These are phyloP conservation scores for Pammene fasciana DNA, from an alignment of 2,888 invertebrate species.

Conservation along the genomic window DNA sequence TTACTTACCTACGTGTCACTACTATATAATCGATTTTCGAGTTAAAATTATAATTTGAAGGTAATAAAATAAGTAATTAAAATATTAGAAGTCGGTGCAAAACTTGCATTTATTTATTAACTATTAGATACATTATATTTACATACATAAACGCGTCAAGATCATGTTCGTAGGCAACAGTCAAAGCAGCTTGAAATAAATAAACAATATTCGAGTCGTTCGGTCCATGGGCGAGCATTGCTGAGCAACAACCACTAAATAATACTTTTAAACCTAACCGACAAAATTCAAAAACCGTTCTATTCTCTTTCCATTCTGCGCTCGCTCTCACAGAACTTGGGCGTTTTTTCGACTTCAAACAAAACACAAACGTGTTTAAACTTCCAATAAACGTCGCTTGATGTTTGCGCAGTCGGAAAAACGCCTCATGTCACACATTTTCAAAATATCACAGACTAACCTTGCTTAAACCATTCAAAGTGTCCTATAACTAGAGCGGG, in stretches of 20 bases:
- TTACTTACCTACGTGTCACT: too few relatives aligned
- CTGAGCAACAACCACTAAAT: slow-evolving; percentile 51
- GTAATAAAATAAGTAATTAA: slow-evolving; percentile 41
- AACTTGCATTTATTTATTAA: slow-evolving; percentile 75
- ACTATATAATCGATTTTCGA: too few relatives aligned
- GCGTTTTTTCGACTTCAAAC: slow-evolving; percentile 18
- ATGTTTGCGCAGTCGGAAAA: slow-evolving; percentile 4
- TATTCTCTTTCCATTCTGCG: slow-evolving; percentile 32
- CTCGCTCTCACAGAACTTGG: slow-evolving; percentile 41
- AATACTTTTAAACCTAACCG: slow-evolving; percentile 39
- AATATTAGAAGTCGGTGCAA: slow-evolving; percentile 58
- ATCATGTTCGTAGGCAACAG: slow-evolving; percentile 81
- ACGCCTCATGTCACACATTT: slow-evolving; percentile 13
- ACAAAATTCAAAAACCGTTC: slow-evolving; percentile 18
- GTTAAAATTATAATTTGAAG: neutral
- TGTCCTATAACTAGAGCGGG: slow-evolving; percentile 37
- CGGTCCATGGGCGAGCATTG: slow-evolving; percentile 57
- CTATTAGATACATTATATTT: slow-evolving; percentile 72
- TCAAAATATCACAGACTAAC: slow-evolving; percentile 42
- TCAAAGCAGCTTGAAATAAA: slow-evolving; percentile 77
- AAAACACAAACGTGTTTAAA: neutral
- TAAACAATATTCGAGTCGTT: slow-evolving; percentile 61
- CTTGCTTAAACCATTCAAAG: slow-evolving; percentile 33
- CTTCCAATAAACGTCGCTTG: neutral
- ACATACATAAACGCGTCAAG: slow-evolving; percentile 80